phyloP scores from a whole-genome alignment of 2,113 vertebrate genomes.

The Pseudolaguvia tuberculata region DNA sequence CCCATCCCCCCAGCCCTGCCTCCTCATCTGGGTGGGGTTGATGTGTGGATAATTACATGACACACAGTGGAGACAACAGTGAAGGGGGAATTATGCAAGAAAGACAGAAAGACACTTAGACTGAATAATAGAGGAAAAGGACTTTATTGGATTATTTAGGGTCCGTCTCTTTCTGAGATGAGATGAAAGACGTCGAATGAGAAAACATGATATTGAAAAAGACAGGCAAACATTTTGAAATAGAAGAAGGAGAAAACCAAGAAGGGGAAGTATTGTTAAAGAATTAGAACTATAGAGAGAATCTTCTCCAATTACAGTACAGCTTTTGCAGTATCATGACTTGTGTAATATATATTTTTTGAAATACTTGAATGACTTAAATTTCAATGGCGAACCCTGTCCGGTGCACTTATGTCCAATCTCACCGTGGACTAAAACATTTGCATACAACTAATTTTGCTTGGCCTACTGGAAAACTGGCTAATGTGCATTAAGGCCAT shows the following conservation, averaged over 20 bases:
- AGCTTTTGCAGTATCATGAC: neutral
- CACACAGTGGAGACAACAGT: conserved; percentile 41
- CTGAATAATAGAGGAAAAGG: neutral
- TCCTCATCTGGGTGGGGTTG: conserved; percentile 69
- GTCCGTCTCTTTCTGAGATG: neutral
- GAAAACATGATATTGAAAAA: neutral
- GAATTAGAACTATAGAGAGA: neutral
- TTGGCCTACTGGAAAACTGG: conserved; percentile 12
- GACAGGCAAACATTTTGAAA: neutral
- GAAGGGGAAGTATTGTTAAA: neutral
- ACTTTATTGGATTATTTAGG: neutral
- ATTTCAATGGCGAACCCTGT: neutral
- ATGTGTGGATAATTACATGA: conserved; percentile 47
- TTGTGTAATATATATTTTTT: neutral
- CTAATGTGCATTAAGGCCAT: neutral
- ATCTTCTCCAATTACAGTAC: neutral
- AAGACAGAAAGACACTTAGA: conserved; percentile 9
- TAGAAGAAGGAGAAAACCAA: neutral
- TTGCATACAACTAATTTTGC: conserved; percentile 13
- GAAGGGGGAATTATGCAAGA: conserved; percentile 40
- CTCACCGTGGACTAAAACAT: neutral
- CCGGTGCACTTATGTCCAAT: neutral
- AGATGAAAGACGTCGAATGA: neutral
- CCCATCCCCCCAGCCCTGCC: conserved; percentile 37
- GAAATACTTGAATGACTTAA: neutral